These are phyloP conservation scores for Euwallacea fornicatus DNA, from an alignment of 1,140 invertebrate genomes.

Conservation along the genomic window DNA sequence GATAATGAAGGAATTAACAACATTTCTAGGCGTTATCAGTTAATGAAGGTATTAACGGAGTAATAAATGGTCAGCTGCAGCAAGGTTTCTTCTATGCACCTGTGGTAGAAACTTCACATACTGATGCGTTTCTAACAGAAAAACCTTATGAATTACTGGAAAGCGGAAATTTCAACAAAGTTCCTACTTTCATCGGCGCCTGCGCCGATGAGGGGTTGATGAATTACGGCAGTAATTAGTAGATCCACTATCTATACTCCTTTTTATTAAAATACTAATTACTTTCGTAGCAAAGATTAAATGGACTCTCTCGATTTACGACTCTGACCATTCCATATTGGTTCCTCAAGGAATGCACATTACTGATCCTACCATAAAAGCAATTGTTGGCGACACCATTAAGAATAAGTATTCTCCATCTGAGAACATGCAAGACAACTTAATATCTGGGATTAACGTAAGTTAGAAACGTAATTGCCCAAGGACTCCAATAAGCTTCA, in stretches of 20 bases:
- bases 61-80: slow-evolving; percentile 31
- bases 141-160: slow-evolving; percentile 33
- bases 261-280: not conserved
- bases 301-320: slow-evolving; percentile 27
- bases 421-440: slow-evolving; percentile 24
- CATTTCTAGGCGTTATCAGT: slow-evolving; percentile 20
- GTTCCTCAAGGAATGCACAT: slow-evolving; percentile 32
- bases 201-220: slow-evolving; percentile 42
- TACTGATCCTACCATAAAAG: not conserved
- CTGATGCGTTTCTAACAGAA: slow-evolving; percentile 40
- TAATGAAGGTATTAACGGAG: slow-evolving; percentile 7
- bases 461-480: not conserved
- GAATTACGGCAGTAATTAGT: slow-evolving; percentile 21
- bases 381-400: slow-evolving; percentile 15
- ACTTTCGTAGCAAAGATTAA: slow-evolving; percentile 14
- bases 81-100: slow-evolving; percentile 41
- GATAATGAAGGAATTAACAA: no score
- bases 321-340: slow-evolving; percentile 10
- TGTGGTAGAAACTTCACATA: slow-evolving; percentile 39
- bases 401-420: slow-evolving; percentile 28
- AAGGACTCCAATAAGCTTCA: not conserved
- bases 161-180: slow-evolving; percentile 36
- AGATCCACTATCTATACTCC: not conserved
- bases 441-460: slow-evolving; percentile 28
- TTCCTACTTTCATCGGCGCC: slow-evolving; percentile 43